A percentile compares a stretch with the other conserved stretches of the same genome.
These are phyloP conservation scores for Megaleporinus macrocephalus DNA, from an alignment of 2,113 vertebrate genomes.

Conservation along the genomic window DNA sequence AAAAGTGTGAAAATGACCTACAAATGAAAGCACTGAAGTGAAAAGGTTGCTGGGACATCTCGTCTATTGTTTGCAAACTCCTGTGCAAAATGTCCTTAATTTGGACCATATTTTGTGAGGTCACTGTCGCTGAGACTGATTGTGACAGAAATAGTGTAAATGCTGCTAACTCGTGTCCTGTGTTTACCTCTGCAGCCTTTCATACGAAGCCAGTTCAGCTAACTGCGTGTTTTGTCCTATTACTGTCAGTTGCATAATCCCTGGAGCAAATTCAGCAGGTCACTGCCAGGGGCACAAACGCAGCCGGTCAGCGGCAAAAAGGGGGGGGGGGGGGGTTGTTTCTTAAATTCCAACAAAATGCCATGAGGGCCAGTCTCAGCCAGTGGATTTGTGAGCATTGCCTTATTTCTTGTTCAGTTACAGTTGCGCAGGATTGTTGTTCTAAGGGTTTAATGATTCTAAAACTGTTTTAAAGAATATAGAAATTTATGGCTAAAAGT, in stretches of 20 bases:
- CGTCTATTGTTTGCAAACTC: too few relatives aligned
- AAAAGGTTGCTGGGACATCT: too few relatives aligned
- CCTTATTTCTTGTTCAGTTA: not conserved
- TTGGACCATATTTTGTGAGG: too few relatives aligned
- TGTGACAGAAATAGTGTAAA: not conserved
- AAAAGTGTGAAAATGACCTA: too few relatives aligned
- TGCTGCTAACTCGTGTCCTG: not conserved
- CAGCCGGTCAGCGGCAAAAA: not conserved
- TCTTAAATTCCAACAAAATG: not conserved
- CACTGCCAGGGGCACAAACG: not conserved
- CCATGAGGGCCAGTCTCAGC: not conserved
- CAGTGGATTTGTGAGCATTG: not conserved
- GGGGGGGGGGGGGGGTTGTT: not conserved
- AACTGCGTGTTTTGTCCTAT: not conserved
- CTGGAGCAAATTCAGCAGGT: not conserved
- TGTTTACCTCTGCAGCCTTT: not conserved
- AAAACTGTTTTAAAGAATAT: too few relatives aligned
- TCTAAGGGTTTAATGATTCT: not conserved
- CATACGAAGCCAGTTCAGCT: not conserved
- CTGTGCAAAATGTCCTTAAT: too few relatives aligned
- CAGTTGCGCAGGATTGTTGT: not conserved
- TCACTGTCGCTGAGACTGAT: not conserved
- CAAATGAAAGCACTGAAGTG: too few relatives aligned
- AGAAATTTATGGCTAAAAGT: too few relatives aligned
- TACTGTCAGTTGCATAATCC: constrained; percentile 27